phyloP scores from a whole-genome alignment of 1,140 invertebrate species.

The Spodoptera litura region DNA sequence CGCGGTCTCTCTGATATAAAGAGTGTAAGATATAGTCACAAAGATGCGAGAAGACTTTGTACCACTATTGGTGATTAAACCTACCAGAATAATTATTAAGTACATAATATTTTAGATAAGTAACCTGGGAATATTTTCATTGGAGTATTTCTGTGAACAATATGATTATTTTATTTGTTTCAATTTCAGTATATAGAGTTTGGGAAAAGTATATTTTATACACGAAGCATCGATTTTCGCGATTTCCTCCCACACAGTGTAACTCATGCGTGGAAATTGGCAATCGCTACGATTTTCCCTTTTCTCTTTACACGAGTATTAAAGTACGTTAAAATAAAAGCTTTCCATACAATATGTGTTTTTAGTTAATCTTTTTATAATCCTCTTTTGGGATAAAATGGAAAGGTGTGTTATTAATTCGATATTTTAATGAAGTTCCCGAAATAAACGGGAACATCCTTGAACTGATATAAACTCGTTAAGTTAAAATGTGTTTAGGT shows the following conservation, averaged over 20 bases:
- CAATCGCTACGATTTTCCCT: constrained; percentile 38
- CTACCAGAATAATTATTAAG: too few species aligned
- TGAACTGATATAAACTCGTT: too few species aligned
- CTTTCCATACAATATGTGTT: not conserved
- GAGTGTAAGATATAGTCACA: too few species aligned
- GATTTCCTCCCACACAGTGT: constrained; percentile 10
- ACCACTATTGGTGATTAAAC: too few species aligned
- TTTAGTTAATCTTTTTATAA: constrained; percentile 23
- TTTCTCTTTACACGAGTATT: not conserved
- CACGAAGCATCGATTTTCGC: constrained; percentile 15
- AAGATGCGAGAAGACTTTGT: too few species aligned
- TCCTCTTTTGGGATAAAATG: constrained; percentile 16
- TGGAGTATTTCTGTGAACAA: not conserved
- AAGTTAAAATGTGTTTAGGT: too few species aligned
- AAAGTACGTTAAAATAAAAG: constrained; percentile 28
- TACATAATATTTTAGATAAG: too few species aligned
- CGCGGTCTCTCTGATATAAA: too few species aligned
- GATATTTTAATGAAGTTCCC: not conserved
- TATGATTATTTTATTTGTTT: constrained; percentile 27
- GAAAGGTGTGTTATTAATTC: constrained; percentile 10
- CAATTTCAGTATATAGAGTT: constrained; percentile 12
- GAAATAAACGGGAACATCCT: too few species aligned
- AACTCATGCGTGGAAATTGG: constrained; percentile 42
- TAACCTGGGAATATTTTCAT: too few species aligned
- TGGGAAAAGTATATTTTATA: constrained; percentile 17